Evolutionary conservation across 23 tunicate species (phyloP).

Genomic region (Styela plicata): DNA sequence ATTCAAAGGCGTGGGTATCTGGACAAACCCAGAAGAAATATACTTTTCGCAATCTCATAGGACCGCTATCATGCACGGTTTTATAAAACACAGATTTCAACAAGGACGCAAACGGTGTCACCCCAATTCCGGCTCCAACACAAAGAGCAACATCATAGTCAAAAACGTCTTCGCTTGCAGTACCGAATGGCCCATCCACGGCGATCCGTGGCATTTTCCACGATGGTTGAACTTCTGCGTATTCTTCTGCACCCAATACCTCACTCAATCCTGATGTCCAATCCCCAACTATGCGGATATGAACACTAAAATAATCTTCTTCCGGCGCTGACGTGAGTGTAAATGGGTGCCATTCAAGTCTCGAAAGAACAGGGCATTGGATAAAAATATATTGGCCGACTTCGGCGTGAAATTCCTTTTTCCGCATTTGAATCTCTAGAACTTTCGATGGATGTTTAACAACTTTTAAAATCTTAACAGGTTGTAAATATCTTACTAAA

Average conservation of each 20-base stretch:
- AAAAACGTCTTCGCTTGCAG: slow-evolving; percentile 98
- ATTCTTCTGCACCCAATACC: slow-evolving; percentile 69
- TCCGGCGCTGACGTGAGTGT: slow-evolving; percentile 98
- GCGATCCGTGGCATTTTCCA: slow-evolving; percentile 91
- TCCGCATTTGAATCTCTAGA: slow-evolving; percentile 95
- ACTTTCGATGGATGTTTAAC: slow-evolving; percentile 94
- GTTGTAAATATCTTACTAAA: slow-evolving; percentile 57
- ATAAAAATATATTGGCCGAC: slow-evolving; percentile 97
- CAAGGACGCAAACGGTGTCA: slow-evolving; percentile 94
- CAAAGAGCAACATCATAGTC: slow-evolving; percentile 90
- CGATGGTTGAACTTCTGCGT: slow-evolving; percentile 59
- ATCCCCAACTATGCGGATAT: slow-evolving; percentile 90
- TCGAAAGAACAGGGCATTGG: slow-evolving; percentile 69
- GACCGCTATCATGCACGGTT: slow-evolving; percentile 42
- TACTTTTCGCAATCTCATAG: slow-evolving; percentile 73
- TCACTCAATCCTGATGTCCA: slow-evolving; percentile 74
- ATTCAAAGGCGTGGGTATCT: slow-evolving; percentile 86
- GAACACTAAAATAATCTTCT: slow-evolving; percentile 94
- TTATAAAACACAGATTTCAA: slow-evolving; percentile 90
- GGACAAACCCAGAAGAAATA: slow-evolving; percentile 99
- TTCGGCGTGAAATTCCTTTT: slow-evolving; percentile 72
- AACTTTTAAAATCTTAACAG: slow-evolving; percentile 76
- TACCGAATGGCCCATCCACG: slow-evolving; percentile 98
- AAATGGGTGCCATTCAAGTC: slow-evolving; percentile 99
- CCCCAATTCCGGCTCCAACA: slow-evolving; percentile 99